Percentiles rank a stretch among this genome's conserved stretches.
These are phyloP conservation scores for Rhynchomys soricoides DNA, from an alignment of 2,113 vertebrate genomes.

Conservation along the genomic window DNA sequence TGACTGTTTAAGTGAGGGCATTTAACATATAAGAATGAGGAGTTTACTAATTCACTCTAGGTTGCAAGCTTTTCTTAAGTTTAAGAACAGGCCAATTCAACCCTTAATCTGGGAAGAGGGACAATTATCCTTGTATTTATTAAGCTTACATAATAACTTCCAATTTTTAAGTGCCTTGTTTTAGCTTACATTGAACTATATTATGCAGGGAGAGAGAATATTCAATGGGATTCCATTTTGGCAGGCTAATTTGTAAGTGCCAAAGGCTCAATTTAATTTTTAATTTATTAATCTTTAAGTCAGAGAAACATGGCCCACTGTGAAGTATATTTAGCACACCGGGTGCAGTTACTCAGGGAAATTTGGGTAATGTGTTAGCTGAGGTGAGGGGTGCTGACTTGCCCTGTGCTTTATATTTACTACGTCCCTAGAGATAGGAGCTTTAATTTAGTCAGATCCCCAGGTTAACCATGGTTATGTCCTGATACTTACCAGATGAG, in stretches of 20 bases:
- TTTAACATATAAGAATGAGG: background rate
- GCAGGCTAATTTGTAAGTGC: background rate
- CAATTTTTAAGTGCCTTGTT: background rate
- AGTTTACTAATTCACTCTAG: background rate
- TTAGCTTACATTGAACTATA: background rate
- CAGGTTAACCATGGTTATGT: background rate
- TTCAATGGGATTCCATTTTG: background rate
- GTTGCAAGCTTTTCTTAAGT: background rate
- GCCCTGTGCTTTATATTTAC: background rate
- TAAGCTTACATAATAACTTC: background rate
- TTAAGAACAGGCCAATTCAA: background rate
- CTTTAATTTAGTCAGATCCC: background rate
- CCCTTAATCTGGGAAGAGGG: background rate
- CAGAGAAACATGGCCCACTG: background rate
- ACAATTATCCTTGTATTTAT: background rate
- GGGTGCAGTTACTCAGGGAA: background rate
- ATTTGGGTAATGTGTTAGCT: background rate
- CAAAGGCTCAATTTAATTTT: slow-evolving; percentile 8
- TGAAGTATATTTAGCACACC: background rate
- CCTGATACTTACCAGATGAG: background rate
- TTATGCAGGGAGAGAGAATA: background rate
- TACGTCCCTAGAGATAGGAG: background rate
- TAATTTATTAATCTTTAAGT: background rate
- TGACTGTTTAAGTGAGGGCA: background rate
- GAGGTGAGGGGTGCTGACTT: background rate